Evolutionary conservation across 2,888 invertebrate species (phyloP).

Genomic region (Caenorhabditis sp.): DNA sequence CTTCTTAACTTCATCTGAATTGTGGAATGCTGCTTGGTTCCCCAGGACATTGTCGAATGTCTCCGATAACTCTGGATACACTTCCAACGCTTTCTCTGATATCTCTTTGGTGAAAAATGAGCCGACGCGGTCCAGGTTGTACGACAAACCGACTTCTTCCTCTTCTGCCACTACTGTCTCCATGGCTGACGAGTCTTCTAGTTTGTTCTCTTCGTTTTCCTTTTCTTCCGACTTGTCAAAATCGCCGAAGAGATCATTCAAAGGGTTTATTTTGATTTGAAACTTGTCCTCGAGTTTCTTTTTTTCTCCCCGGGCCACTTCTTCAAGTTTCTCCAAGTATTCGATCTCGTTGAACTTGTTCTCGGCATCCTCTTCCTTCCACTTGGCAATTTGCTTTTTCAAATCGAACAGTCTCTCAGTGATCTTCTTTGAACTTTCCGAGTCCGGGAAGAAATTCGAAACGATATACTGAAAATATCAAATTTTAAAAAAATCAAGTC

Average conservation of each 20-base stretch:
- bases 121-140: conserved; percentile 50
- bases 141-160: background rate
- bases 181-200: background rate
- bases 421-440: background rate
- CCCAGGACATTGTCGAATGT: background rate
- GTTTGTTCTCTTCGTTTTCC: background rate
- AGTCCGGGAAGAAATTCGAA: conserved; percentile 33
- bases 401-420: conserved; percentile 16
- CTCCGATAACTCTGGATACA: conserved; percentile 18
- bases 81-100: conserved; percentile 20
- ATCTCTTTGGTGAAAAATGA: conserved; percentile 40
- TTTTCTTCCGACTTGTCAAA: too few relatives aligned
- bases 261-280: background rate
- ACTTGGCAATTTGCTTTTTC: conserved; percentile 3
- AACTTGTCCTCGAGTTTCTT: conserved; percentile 9
- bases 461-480: conserved; percentile 28
- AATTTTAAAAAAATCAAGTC: background rate
- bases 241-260: too few relatives aligned
- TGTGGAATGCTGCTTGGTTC: background rate
- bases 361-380: conserved; percentile 16
- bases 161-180: background rate
- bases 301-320: background rate
- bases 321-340: conserved; percentile 22
- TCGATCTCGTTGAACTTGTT: conserved; percentile 25
- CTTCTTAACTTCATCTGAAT: conserved; percentile 22